Conservation (phyloP, 2,888 invertebrate genomes). For the Diplolepis rosae region DNA sequence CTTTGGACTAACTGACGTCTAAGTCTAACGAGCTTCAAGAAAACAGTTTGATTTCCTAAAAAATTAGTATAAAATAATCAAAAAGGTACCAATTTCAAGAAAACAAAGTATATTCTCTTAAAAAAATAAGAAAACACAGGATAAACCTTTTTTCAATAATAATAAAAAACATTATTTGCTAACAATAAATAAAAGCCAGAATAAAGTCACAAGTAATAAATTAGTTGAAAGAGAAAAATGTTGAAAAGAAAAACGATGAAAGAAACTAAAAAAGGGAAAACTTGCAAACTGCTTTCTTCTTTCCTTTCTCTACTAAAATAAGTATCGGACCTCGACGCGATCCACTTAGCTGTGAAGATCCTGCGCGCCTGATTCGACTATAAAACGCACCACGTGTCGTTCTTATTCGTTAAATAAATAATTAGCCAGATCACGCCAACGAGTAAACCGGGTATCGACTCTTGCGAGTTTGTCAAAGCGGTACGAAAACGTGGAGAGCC, state of each 20-base stretch:
- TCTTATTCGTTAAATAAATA: slow-evolving; percentile 29
- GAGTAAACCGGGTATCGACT: slow-evolving; percentile 27
- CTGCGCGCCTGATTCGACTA: slow-evolving; percentile 18
- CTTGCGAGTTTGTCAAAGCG: slow-evolving; percentile 31
- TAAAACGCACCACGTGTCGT: slow-evolving; percentile 28
- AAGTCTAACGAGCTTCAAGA: slow-evolving; percentile 30
- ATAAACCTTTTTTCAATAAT: no score
- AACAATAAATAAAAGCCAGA: background rate
- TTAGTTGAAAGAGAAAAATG: slow-evolving; percentile 3
- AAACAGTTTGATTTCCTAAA: slow-evolving; percentile 13
- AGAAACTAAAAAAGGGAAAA: slow-evolving; percentile 6
- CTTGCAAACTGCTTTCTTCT: slow-evolving; percentile 21
- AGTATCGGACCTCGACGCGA: slow-evolving; percentile 11
- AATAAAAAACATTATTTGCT: background rate
- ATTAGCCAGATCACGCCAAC: slow-evolving; percentile 19
- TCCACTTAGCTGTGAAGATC: slow-evolving; percentile 25
- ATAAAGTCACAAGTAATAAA: background rate
- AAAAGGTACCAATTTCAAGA: slow-evolving; percentile 30
- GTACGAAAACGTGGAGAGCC: slow-evolving; percentile 20
- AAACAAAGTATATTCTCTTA: no score
- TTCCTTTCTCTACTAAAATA: slow-evolving; percentile 28
- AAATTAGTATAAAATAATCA: background rate
- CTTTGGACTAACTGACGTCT: slow-evolving; percentile 48
- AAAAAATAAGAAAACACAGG: no score
- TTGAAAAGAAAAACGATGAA: no score